Evolutionary conservation across 1,140 invertebrate genomes (phyloP).

Genomic region (Ladona fulva): DNA sequence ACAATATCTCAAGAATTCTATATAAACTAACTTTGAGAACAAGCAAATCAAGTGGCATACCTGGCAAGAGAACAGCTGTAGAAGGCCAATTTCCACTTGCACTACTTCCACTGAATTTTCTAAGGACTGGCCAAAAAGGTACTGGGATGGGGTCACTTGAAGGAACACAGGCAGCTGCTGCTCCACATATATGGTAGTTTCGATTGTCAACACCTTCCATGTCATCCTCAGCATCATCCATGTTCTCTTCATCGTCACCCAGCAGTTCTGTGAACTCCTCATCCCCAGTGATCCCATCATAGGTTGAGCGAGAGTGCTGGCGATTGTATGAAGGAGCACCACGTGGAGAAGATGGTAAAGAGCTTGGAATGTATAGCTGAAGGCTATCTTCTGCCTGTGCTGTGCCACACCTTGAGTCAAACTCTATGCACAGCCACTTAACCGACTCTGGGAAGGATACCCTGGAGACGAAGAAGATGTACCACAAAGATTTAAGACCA

Average conservation of each 20-base stretch:
- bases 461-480: conserved; percentile 39
- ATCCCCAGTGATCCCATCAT: background rate
- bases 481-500: conserved; percentile 13
- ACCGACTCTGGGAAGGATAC: conserved; percentile 81
- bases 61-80: conserved; percentile 74
- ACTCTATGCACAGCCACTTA: conserved; percentile 87
- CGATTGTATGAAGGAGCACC: background rate
- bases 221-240: background rate
- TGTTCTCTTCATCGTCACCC: background rate
- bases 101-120: conserved; percentile 55
- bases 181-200: background rate
- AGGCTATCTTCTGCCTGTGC: conserved; percentile 89
- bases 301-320: background rate
- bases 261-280: conserved; percentile 11
- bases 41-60: conserved; percentile 39
- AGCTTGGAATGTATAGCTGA: conserved; percentile 70
- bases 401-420: conserved; percentile 85
- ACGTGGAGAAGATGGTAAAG: background rate
- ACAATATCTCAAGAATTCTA: no score
- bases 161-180: background rate
- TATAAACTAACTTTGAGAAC: no score
- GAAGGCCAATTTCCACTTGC: conserved; percentile 76
- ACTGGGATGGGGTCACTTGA: conserved; percentile 24
- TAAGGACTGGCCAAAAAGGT: conserved; percentile 61
- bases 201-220: background rate